Evolutionary conservation across 2,888 invertebrate genomes (phyloP), one percentile per base, ranked within the genome.

Genomic region (Nezara viridula): DNA sequence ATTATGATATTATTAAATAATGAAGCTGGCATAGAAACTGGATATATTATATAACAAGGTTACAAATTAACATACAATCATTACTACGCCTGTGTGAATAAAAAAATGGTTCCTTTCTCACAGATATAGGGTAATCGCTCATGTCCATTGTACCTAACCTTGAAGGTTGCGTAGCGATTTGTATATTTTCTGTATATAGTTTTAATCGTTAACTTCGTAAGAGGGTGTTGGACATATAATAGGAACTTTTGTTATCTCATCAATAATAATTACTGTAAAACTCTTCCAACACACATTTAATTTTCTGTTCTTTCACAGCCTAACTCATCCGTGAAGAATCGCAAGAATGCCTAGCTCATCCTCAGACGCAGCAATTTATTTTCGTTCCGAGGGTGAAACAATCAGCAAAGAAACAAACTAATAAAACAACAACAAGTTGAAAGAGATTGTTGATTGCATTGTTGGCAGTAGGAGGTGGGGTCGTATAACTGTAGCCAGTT

Each of bases 371-470:
- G 66, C 16, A 60, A 60, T 60, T 27, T 60, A 60, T 60, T 60
- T 32, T 32, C 27, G 60, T 60, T 60, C 60, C 60, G 60, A 16
- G 5, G 16, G 66, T 5, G 66, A 66, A 66, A 66, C 66, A 66
- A 66, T 66, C 66, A 32, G 66, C 66, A 66, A 66, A 66, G 66
- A 66, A 66, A 66, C 66, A 66, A 66, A 66, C 77, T 24, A 77
- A 44, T 77, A 44, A 77, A 40, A 77, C 77, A 77, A 55, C 9
- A 77, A 77, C 24, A 66, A 44, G 32, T 4, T 5, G 66, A 27
- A 32, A 40, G 77, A 77, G 77, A 77, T 77, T 44, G 21, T 44
- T 44, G 40, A 77, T 77, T 77, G 77, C 32, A 77, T 77, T 77
- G 77, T 77, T 77, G 73, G 73, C 19, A n/a, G n/a, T 44, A 44